Evolutionary conservation across 2,888 invertebrate genomes (phyloP).

Genomic region (Volucella inflata): DNA sequence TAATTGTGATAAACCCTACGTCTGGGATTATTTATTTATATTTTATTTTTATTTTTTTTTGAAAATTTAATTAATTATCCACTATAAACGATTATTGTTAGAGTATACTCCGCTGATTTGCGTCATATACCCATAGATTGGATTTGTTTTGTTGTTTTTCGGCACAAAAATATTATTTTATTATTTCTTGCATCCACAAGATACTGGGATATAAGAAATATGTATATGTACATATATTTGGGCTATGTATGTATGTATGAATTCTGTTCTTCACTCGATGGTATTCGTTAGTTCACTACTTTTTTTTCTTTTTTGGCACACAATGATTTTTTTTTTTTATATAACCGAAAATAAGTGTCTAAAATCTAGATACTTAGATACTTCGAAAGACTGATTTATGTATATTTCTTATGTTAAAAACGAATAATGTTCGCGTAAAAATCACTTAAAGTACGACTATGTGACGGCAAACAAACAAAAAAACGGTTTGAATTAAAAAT

Average conservation of each 20-base stretch:
- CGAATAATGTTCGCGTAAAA: conserved; percentile 38
- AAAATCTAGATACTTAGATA: conserved; percentile 30
- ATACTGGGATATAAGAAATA: conserved; percentile 53
- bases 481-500: conserved; percentile 36
- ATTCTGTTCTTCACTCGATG: conserved; percentile 53
- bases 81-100: conserved; percentile 46
- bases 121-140: conserved; percentile 46
- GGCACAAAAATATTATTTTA: conserved; percentile 24
- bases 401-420: conserved; percentile 3
- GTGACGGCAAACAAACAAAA: conserved; percentile 15
- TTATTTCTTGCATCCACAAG: conserved; percentile 43
- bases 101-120: conserved; percentile 40
- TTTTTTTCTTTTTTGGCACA: conserved; percentile 66
- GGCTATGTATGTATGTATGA: conserved; percentile 25
- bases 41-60: not conserved
- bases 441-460: conserved; percentile 2
- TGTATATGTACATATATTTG: conserved; percentile 40
- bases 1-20: conserved; percentile 34
- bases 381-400: conserved; percentile 47
- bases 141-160: conserved; percentile 38
- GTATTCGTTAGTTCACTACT: conserved; percentile 52
- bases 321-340: conserved; percentile 56
- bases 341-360: conserved; percentile 68
- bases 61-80: conserved; percentile 37
- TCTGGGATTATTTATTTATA: conserved; percentile 25